Percentiles rank a stretch among this genome's conserved stretches.
Conservation (phyloP, 2,113 vertebrate species). For the Lamprotornis superbus region DNA sequence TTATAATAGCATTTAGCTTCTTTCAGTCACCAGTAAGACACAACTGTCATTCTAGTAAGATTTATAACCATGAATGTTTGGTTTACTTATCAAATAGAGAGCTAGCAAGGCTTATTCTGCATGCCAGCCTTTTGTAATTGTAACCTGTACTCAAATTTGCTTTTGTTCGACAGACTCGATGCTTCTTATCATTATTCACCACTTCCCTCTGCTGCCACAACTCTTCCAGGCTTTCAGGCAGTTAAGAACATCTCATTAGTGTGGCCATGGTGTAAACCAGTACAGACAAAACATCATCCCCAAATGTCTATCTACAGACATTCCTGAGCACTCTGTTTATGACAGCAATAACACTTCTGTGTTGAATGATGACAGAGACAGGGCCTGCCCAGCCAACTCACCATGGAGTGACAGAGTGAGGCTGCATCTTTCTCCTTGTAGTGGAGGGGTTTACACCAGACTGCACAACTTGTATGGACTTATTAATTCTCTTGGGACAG, state of each 20-base stretch:
- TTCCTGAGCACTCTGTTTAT: not conserved
- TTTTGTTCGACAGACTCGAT: not conserved
- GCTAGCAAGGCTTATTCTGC: not conserved
- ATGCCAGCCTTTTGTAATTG: not conserved
- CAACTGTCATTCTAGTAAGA: not conserved
- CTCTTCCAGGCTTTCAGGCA: not conserved
- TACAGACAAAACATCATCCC: not conserved
- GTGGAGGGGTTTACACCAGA: not conserved
- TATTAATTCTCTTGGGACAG: not conserved
- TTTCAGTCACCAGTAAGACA: not conserved
- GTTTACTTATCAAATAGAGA: not conserved
- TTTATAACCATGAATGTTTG: not conserved
- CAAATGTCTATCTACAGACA: not conserved
- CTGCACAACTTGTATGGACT: not conserved
- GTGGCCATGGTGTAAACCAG: not conserved
- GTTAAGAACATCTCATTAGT: not conserved
- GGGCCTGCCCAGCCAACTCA: not conserved
- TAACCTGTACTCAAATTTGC: not conserved
- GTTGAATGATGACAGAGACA: not conserved
- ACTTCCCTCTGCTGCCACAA: not conserved
- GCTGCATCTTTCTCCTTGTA: not conserved
- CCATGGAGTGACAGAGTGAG: not conserved
- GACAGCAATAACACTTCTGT: not conserved
- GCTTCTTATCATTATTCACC: not conserved
- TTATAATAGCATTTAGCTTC: slow-evolving; percentile 11